Percentiles rank a stretch among this genome's conserved stretches.
Evolutionary conservation across 35 echinoderm and acorn worm genomes (phyloP).

Genomic region (Strongylocentrotus purpuratus): DNA sequence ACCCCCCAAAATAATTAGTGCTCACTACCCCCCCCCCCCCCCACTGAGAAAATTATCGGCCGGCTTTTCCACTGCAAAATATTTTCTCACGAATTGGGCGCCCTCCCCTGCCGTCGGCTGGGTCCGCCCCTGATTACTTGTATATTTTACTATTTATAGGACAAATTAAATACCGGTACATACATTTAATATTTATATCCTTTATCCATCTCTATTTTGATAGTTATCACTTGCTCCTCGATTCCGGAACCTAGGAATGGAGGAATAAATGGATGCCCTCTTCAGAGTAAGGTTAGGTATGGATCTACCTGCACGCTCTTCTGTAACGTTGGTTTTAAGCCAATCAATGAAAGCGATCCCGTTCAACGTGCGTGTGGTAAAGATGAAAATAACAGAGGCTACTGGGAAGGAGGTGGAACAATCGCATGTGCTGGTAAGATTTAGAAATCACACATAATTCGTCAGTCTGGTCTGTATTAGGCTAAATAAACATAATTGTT

Average conservation of each 20-base stretch:
- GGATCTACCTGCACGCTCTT: neutral
- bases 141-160: too few relatives aligned
- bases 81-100: too few relatives aligned
- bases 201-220: neutral
- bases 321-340: neutral
- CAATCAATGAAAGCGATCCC: neutral
- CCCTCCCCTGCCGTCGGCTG: too few relatives aligned
- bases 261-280: neutral
- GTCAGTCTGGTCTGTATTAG: too few relatives aligned
- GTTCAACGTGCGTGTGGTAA: neutral
- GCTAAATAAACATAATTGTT: too few relatives aligned
- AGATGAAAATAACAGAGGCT: neutral
- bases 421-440: neutral
- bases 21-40: too few relatives aligned
- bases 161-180: too few relatives aligned
- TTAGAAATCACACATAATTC: neutral
- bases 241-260: neutral
- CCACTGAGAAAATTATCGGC: too few relatives aligned
- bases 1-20: too few relatives aligned
- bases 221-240: neutral
- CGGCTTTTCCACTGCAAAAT: too few relatives aligned
- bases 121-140: too few relatives aligned
- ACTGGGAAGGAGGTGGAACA: neutral
- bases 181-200: neutral
- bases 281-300: neutral